Base-by-base conservation (phyloP, 2,888 invertebrate genomes). In the Dicyrtoma fusca region DNA sequence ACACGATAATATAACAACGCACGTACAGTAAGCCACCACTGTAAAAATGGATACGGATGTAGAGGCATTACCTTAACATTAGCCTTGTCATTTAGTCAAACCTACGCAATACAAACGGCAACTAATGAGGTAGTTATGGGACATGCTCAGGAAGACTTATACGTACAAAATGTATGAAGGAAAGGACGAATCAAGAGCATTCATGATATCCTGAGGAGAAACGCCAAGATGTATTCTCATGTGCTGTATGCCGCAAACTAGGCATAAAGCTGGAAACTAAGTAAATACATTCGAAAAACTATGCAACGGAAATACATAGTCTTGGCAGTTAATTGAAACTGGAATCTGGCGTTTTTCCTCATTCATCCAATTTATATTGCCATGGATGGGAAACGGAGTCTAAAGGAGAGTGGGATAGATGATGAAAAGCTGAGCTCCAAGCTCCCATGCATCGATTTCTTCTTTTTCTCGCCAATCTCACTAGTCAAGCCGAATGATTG, bases 361-460 rank as follows among this genome's bases (percentile, higher is more conserved):
- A 34, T 34, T 34, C 34, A 34, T 34, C 8, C 34, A 5, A 34
- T 34, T 34, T 34, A 34, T 34, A 34, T 5, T 34, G 8, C 34
- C 4, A 34, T 8, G 3, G 34, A 34, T 34, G 34, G 34, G 53
- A 53, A 21, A 53, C 8, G 8, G 53, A 53, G 53, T 17, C 19
- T 8, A 17, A 53, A 17, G 19, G 19, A n/a, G 53, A 53, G 2
- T 21, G 8, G 19, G 53, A 19, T 21, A 53, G 53, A 53, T 21
- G 53, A 10, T 53, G 53, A 53, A 8, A 53, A 53, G 53, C 53
- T 53, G 34, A 34, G 34, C 34, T 34, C 21, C 53, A 17, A 53
- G 19, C 53, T 53, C 21, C 10, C 53, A 61, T n/a, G 61, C 42
- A 61, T 61, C 61, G 61, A 61, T 61, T 61, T 23, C 53, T 17